Percentiles rank a stretch among this genome's conserved stretches.
Evolutionary conservation across 2,888 invertebrate genomes (phyloP).

Genomic region (Spialia ferax): DNA sequence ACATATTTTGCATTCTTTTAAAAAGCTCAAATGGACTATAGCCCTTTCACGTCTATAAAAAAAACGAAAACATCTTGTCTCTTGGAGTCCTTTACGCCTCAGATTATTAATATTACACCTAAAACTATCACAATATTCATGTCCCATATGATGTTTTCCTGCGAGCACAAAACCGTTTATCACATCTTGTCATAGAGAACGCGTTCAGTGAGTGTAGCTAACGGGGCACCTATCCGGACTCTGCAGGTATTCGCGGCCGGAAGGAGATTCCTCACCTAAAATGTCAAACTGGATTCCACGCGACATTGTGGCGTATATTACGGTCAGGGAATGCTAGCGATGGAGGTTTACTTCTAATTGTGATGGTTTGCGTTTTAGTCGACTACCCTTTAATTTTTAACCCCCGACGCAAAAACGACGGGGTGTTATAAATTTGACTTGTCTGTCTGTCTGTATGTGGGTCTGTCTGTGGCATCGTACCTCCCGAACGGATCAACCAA

Average conservation of each 20-base stretch:
- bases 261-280: constrained; percentile 29
- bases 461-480: too few species aligned
- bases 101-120: too few species aligned
- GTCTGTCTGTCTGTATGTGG: too few species aligned
- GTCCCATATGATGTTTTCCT: neutral
- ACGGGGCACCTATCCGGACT: constrained; percentile 7
- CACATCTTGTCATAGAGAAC: constrained; percentile 3
- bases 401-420: too few species aligned
- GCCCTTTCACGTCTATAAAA: too few species aligned
- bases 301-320: neutral
- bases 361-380: neutral
- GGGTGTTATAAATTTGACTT: too few species aligned
- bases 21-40: too few species aligned
- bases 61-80: too few species aligned
- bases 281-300: constrained; percentile 25
- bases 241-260: constrained; percentile 14
- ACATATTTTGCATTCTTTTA: too few species aligned
- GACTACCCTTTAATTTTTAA: neutral
- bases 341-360: neutral
- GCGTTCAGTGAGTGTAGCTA: constrained; percentile 2
- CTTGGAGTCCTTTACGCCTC: too few species aligned
- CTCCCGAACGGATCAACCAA: too few species aligned
- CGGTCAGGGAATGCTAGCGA: constrained; percentile 17
- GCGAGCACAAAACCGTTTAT: neutral
- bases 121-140: too few species aligned